Percentiles rank a stretch among this genome's conserved stretches.
These are phyloP conservation scores for Pocillopora grandis DNA, from an alignment of 92 coral and sea anemone genomes.

Conservation along the genomic window DNA sequence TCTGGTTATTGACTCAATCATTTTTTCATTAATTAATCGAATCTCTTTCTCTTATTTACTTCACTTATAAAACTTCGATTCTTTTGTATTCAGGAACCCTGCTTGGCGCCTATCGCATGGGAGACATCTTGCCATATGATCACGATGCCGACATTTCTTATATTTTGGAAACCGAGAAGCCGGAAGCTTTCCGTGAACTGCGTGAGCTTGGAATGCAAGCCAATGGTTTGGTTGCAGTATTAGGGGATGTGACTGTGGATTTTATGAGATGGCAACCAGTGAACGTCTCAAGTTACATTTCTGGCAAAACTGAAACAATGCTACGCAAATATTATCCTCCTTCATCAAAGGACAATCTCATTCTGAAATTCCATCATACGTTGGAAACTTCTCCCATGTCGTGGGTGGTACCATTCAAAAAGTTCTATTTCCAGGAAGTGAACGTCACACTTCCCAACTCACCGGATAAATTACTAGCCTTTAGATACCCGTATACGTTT, in stretches of 20 bases:
- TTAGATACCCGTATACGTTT: conserved; percentile 75
- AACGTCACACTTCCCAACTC: conserved; percentile 69
- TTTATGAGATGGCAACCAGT: conserved; percentile 67
- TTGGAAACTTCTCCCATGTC: conserved; percentile 65
- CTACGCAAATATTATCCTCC: conserved; percentile 72
- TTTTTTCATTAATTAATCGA: too few species aligned
- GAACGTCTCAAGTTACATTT: conserved; percentile 27
- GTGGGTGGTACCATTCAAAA: conserved; percentile 69
- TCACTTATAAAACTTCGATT: too few species aligned
- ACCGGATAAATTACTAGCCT: conserved; percentile 46
- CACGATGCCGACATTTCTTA: conserved; percentile 89
- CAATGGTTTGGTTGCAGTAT: conserved; percentile 61
- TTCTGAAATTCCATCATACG: conserved; percentile 50
- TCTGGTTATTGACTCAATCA: too few species aligned
- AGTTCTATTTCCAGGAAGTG: conserved; percentile 64
- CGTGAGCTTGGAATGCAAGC: conserved; percentile 60
- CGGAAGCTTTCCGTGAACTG: conserved; percentile 55
- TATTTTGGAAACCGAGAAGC: conserved; percentile 33
- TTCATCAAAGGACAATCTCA: conserved; percentile 52
- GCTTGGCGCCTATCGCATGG: conserved; percentile 73
- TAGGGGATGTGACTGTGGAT: conserved; percentile 54
- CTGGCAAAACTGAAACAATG: conserved; percentile 45
- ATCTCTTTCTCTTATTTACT: too few species aligned
- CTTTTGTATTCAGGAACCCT: conserved; percentile 63
- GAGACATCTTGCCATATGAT: conserved; percentile 84